A percentile compares a stretch with the other conserved stretches of the same genome.
Conservation (phyloP, 2,888 invertebrate genomes). For the Eupithecia subumbrata region DNA sequence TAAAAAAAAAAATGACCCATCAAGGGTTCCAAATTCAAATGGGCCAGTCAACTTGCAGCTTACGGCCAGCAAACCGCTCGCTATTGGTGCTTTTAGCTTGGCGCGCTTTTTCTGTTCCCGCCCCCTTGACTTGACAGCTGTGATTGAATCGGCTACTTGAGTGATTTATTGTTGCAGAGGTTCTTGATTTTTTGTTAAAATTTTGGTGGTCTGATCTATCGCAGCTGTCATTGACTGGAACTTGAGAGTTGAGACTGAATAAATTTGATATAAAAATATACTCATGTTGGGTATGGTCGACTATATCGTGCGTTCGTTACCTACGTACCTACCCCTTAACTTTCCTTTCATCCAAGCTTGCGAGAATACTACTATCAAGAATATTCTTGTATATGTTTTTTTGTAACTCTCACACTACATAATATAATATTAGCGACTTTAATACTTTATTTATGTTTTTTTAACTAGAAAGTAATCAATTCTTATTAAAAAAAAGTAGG, state of each 20-base stretch:
- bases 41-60: slow-evolving; percentile 70
- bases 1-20: slow-evolving; percentile 61
- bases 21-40: slow-evolving; percentile 78
- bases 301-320: too few relatives aligned
- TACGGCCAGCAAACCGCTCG: slow-evolving; percentile 59
- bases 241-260: not conserved
- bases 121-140: slow-evolving; percentile 78
- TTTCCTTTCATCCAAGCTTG: too few relatives aligned
- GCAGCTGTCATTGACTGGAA: slow-evolving; percentile 47
- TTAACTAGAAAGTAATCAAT: too few relatives aligned
- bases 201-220: slow-evolving; percentile 71
- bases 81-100: slow-evolving; percentile 80
- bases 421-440: too few relatives aligned
- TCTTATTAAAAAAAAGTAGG: too few relatives aligned
- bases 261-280: not conserved
- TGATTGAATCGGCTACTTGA: slow-evolving; percentile 76
- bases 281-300: too few relatives aligned
- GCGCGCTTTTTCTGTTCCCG: slow-evolving; percentile 80
- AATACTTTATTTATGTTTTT: too few relatives aligned
- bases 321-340: too few relatives aligned
- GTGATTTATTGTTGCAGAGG: slow-evolving; percentile 76
- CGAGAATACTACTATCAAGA: too few relatives aligned
- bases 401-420: too few relatives aligned
- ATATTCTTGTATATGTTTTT: too few relatives aligned
- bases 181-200: slow-evolving; percentile 56